phyloP scores from a whole-genome alignment of 2,113 vertebrate genomes.

The Sinosuthora webbiana region DNA sequence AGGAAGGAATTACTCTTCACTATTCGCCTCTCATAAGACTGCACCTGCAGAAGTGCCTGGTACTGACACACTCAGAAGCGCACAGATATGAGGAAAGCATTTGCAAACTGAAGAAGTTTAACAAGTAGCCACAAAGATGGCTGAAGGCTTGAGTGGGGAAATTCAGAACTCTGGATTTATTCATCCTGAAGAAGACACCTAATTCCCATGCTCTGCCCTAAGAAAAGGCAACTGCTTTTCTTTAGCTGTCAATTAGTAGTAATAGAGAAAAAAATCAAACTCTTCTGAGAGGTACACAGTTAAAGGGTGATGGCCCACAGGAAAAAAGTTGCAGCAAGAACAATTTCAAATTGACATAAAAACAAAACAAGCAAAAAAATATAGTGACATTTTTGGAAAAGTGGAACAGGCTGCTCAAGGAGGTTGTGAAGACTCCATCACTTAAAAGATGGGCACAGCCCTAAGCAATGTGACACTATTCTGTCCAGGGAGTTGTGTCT shows the following conservation, averaged over 20 bases:
- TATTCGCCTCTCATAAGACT: not conserved
- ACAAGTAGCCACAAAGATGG: not conserved
- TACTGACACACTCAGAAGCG: not conserved
- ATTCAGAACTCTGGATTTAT: fast-evolving
- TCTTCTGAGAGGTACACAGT: not conserved
- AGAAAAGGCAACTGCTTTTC: not conserved
- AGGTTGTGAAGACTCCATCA: not conserved
- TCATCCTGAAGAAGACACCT: not conserved
- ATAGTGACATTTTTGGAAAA: not conserved
- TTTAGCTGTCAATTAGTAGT: not conserved
- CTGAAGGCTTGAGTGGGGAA: not conserved
- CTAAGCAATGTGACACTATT: not conserved
- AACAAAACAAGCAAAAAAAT: not conserved
- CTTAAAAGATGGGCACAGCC: not conserved
- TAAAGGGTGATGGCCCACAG: not conserved
- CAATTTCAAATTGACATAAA: not conserved
- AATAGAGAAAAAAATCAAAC: not conserved
- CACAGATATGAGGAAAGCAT: not conserved
- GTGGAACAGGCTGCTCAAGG: not conserved
- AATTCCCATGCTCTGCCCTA: not conserved
- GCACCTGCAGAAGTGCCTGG: not conserved
- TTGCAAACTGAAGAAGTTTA: not conserved
- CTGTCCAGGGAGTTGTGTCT: not conserved
- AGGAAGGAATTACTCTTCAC: not conserved
- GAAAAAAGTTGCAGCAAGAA: not conserved